A percentile compares a stretch with the other conserved stretches of the same genome.
Evolutionary conservation across 92 coral and sea anemone species (phyloP).

Genomic region (Zoanthus solanderi): DNA sequence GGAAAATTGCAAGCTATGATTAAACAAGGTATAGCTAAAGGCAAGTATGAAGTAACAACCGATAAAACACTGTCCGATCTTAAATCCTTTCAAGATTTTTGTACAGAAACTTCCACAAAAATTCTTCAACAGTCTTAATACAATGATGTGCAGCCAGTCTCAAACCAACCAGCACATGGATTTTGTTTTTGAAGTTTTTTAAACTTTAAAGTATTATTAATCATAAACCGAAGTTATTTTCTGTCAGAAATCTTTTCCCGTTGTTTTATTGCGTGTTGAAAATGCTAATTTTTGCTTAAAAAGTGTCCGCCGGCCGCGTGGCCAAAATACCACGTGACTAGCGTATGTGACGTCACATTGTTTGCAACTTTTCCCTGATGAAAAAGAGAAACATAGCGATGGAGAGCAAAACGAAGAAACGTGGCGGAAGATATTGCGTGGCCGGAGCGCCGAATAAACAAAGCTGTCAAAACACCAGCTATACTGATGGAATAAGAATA

Average conservation of each 20-base stretch:
- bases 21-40: too few relatives aligned
- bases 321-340: conserved; percentile 11
- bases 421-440: too few relatives aligned
- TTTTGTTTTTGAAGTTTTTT: too few relatives aligned
- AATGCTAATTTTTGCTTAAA: neutral
- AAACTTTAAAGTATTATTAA: neutral
- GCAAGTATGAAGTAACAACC: too few relatives aligned
- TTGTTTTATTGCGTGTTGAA: neutral
- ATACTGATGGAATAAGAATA: conserved; percentile 10
- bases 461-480: neutral
- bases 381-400: neutral
- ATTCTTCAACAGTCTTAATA: too few relatives aligned
- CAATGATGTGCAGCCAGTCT: too few relatives aligned
- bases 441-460: too few relatives aligned
- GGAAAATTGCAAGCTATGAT: too few relatives aligned
- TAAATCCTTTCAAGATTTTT: too few relatives aligned
- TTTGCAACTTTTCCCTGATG: too few relatives aligned
- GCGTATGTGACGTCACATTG: neutral
- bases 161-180: neutral
- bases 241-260: conserved; percentile 7
- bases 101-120: too few relatives aligned
- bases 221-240: neutral
- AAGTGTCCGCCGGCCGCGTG: conserved; percentile 17
- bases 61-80: too few relatives aligned
- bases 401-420: conserved; percentile 17